Base-by-base conservation (phyloP, 2,113 vertebrate genomes). In the Hepsetus odoe region DNA sequence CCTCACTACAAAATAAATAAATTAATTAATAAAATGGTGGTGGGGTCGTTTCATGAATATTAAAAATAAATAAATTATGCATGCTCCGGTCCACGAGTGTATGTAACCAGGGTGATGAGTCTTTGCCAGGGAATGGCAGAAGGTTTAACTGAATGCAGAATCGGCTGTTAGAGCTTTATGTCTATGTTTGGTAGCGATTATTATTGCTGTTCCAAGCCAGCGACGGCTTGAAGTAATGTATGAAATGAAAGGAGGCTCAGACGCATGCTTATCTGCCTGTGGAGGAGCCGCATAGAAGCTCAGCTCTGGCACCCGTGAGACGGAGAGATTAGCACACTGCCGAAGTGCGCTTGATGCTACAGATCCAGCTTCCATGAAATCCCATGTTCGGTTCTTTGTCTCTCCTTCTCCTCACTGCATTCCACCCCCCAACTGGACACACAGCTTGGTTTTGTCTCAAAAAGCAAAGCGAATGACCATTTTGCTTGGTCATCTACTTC, bases 191-290 rank as follows among this genome's bases (percentile, higher is more conserved):
- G 33, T 46, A 78, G 76, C 84, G 88, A 91, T 87, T 86, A 88
- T n/a, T n/a, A n/a, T 66, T 86, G 35, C 35, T 9, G 4, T 38
- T 38, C 35, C 9, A 9, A 38, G 35, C 9, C 46, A 20, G 46
- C 18, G 46, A 0, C 46, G 14, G 44, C 44, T 49, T 16, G 44
- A 49, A 12, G 87, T 76, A 84, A 82, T 69, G 82, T 87, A 84
- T 83, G 85, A 86, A 87, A 83, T 76, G 76, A 89, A 83, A 69
- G 33, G 0, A 59, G 82, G 84, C 86, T 87, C 85, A 85, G 80
- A 73, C 75, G 72, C 88, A 76, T 69, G 80, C 86, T 90, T 86
- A 90, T 89, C 83, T 58, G 84, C 72, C 83, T 71, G 76, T 71
- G 77, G 82, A 90, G 86, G 51, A 85, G 83, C 83, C 72, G 70